A percentile compares a stretch with the other conserved stretches of the same genome.
These are phyloP conservation scores for Ibidorhyncha struthersii DNA, from an alignment of 2,113 vertebrate species.

Conservation along the genomic window DNA sequence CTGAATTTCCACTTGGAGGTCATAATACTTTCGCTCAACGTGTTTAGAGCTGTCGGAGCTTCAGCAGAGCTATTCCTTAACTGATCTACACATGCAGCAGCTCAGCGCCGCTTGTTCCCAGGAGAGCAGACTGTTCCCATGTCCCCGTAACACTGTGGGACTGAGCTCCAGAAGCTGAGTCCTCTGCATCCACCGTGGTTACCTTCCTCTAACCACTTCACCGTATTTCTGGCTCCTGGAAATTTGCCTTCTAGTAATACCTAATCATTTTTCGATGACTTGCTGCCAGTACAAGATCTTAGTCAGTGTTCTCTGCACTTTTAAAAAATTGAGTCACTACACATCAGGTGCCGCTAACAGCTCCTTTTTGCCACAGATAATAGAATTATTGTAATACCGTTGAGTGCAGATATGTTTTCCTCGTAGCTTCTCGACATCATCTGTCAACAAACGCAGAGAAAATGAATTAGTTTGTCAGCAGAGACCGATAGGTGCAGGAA, in stretches of 20 bases:
- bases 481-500: not conserved
- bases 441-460: conserved; percentile 74
- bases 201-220: not conserved
- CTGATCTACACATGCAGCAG: not conserved
- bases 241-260: not conserved
- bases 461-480: conserved; percentile 38
- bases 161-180: not conserved
- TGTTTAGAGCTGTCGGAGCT: not conserved
- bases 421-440: conserved; percentile 83
- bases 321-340: not conserved
- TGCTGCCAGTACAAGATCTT: not conserved
- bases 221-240: not conserved
- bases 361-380: not conserved
- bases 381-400: conserved; percentile 74
- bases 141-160: not conserved
- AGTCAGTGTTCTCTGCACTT: not conserved
- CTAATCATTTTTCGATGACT: not conserved
- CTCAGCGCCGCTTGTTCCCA: not conserved
- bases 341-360: not conserved
- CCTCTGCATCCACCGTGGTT: not conserved
- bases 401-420: conserved; percentile 78
- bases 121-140: not conserved
- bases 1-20: not conserved
- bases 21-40: accelerated
- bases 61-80: not conserved